Evolutionary conservation across 2,888 invertebrate genomes (phyloP).

Genomic region (Leptothorax acervorum): DNA sequence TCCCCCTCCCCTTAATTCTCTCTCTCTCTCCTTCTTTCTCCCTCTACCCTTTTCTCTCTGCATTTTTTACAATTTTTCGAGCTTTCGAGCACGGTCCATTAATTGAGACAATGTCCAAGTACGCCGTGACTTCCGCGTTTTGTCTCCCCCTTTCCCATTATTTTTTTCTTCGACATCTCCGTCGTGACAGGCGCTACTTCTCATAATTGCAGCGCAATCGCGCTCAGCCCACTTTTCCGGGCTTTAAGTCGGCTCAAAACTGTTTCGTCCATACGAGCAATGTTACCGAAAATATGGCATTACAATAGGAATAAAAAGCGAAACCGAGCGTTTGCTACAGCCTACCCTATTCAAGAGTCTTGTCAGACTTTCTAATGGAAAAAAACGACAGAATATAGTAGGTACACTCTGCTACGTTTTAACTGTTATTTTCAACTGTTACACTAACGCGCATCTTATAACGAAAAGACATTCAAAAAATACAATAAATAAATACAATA

Average conservation of each 20-base stretch:
- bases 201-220: slow-evolving; percentile 75
- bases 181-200: slow-evolving; percentile 65
- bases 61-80: slow-evolving; percentile 45
- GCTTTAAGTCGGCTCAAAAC: slow-evolving; percentile 64
- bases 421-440: neutral
- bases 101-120: slow-evolving; percentile 66
- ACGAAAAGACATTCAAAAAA: neutral
- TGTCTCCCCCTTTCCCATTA: slow-evolving; percentile 53
- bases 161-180: slow-evolving; percentile 73
- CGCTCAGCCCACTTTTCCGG: slow-evolving; percentile 52
- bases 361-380: neutral
- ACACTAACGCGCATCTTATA: neutral
- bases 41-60: neutral
- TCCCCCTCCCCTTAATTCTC: neutral
- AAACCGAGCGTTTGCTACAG: neutral
- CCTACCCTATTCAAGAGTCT: slow-evolving; percentile 2
- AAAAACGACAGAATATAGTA: neutral
- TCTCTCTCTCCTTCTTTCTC: neutral
- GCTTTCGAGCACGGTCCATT: slow-evolving; percentile 62
- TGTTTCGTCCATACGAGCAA: slow-evolving; percentile 56
- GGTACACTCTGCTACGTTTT: neutral
- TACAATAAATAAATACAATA: neutral
- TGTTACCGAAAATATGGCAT: slow-evolving; percentile 63
- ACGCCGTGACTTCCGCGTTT: slow-evolving; percentile 23
- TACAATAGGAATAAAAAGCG: slow-evolving; percentile 60